Percentiles rank a stretch among this genome's conserved stretches.
These are phyloP conservation scores for Nesogale talazaci DNA, from an alignment of 2,113 vertebrate species.

Conservation along the genomic window DNA sequence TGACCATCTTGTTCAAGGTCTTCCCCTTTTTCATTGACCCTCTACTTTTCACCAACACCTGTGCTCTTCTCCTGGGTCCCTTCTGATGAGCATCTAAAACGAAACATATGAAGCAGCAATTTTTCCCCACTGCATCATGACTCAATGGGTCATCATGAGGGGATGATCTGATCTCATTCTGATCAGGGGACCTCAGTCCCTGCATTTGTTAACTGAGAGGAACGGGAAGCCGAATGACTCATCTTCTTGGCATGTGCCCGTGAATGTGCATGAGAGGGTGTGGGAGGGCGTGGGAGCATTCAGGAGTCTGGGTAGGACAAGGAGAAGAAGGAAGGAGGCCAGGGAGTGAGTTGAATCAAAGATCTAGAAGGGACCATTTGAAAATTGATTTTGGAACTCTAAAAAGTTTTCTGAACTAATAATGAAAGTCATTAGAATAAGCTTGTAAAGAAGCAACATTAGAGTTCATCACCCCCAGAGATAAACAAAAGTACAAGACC, in stretches of 20 bases:
- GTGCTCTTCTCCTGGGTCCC: no score
- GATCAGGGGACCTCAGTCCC: background rate
- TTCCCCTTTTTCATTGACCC: no score
- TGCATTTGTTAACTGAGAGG: background rate
- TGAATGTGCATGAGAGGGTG: background rate
- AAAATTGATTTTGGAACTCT: background rate
- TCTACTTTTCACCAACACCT: no score
- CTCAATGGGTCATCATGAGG: background rate
- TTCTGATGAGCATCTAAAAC: background rate
- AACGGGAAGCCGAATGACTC: background rate
- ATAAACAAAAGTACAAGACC: constrained; percentile 28
- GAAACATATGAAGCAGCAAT: background rate
- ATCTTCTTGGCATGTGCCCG: background rate
- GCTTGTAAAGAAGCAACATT: constrained; percentile 34
- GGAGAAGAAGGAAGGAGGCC: background rate
- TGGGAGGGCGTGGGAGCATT: background rate
- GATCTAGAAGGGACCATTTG: background rate
- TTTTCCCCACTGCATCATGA: background rate
- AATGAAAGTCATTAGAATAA: constrained; percentile 53
- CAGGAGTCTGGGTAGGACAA: background rate
- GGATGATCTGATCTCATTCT: background rate
- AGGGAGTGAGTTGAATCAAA: background rate
- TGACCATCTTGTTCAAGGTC: no score
- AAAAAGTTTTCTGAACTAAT: constrained; percentile 48
- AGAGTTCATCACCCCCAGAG: constrained; percentile 29